These are phyloP conservation scores for Pachypanchax playfairii DNA, from an alignment of 2,113 vertebrate species.

Conservation along the genomic window DNA sequence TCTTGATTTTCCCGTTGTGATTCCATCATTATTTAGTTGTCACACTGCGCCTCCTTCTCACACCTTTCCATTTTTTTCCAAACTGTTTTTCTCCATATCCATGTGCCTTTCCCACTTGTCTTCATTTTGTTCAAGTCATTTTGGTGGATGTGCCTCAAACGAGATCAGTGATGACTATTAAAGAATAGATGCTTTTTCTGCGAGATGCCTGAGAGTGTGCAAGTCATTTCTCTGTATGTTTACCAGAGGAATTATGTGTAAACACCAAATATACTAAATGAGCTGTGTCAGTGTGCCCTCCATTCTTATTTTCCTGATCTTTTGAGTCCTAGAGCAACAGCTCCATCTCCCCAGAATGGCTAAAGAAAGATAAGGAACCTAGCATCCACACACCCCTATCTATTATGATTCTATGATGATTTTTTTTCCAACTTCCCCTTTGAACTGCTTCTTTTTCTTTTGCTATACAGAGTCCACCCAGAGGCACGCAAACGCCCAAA, in stretches of 20 bases:
- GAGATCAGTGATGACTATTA: constrained; percentile 38
- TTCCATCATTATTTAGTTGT: constrained; percentile 38
- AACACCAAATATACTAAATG: constrained; percentile 20
- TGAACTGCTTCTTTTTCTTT: constrained; percentile 37
- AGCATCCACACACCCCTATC: constrained; percentile 28
- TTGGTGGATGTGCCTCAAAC: constrained; percentile 22
- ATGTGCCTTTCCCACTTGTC: constrained; percentile 29
- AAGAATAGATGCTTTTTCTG: constrained; percentile 35
- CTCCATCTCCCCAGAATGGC: constrained; percentile 24
- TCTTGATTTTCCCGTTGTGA: constrained; percentile 30
- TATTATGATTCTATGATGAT: too few species aligned
- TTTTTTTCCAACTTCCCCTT: constrained; percentile 29
- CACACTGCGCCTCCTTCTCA: constrained; percentile 14
- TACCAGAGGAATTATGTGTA: constrained; percentile 28
- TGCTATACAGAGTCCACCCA: constrained; percentile 29
- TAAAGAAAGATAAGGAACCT: constrained; percentile 44
- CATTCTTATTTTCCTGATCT: constrained; percentile 45
- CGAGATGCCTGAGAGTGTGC: constrained; percentile 13
- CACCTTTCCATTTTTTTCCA: constrained; percentile 16
- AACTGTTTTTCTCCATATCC: constrained; percentile 20
- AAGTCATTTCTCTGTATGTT: constrained; percentile 4
- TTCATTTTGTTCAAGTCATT: constrained; percentile 33
- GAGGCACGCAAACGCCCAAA: constrained; percentile 51
- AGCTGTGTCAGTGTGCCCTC: constrained; percentile 29
- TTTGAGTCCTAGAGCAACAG: constrained; percentile 40